Evolutionary conservation across 2,888 invertebrate genomes (phyloP), one percentile per base, ranked within the genome.

Genomic region (Stenchaetothrips biformis): DNA sequence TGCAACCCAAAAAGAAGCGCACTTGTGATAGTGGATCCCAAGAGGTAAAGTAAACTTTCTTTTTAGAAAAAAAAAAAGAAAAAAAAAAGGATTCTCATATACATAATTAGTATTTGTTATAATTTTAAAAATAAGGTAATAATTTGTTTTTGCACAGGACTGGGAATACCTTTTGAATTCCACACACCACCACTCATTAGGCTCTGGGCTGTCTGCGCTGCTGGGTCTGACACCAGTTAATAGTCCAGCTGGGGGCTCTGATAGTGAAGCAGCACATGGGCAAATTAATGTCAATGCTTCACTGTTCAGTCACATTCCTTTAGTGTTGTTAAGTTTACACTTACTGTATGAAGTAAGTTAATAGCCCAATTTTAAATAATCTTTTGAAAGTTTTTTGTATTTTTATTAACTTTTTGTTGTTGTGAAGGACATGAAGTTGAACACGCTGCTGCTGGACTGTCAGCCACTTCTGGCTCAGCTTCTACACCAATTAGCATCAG

Each of bases 311-410:
- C 91, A 93, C 84, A 90, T 94, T 16, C 90, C 94, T 8, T 89
- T 93, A 80, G 89, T 97, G 49, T 89, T 96, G 81, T 95, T 92
- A 85, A 90, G 94, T 0, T 88, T 98, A 59, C 98, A 98, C 88
- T 88, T 98, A 49, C 89, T 97, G 0, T 97, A 97, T 85, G 97
- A 98, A 89, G 89, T 88, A 84, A 82, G 82, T 81, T 47, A 74
- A 25, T 1, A 59, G 48, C n/a, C 11, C 11, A 27, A 6, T 37
- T 11, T 79, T 27, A 37, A 37, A 37, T 53, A n/a, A 74, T 79
- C 47, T 80, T 62, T 67, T 1, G 21, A 13, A 2, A 78, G 21
- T 78, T 25, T 8, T 81, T 82, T 59, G 59, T 13, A 13, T 13
- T 59, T 13, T 13, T 13, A 6, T 13, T 59, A 1, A 6, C 16